These are phyloP conservation scores for Corythornis madagascariensis DNA, from an alignment of 2,113 vertebrate species.

Conservation along the genomic window DNA sequence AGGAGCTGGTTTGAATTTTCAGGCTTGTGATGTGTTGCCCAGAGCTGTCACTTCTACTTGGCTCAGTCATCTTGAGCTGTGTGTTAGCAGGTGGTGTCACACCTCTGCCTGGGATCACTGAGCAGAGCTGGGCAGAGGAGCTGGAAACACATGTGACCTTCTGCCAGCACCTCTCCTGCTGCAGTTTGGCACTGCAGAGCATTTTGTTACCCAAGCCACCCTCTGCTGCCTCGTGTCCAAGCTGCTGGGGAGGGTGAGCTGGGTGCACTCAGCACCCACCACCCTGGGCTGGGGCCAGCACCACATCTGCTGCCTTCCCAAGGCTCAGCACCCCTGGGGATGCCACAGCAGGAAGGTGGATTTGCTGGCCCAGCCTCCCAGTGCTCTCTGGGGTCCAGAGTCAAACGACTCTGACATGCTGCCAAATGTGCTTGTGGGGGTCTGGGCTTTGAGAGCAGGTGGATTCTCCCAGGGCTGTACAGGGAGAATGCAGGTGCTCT, in stretches of 20 bases:
- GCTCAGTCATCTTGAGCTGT: background rate
- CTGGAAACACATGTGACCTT: background rate
- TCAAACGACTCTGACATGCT: background rate
- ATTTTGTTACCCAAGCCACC: background rate
- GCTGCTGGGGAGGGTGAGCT: background rate
- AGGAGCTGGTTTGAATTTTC: constrained; percentile 13
- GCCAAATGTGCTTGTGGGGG: background rate
- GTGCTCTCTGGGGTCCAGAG: background rate
- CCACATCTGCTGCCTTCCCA: background rate
- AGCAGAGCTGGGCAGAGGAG: background rate
- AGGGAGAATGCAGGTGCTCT: background rate
- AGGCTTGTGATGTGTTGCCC: background rate
- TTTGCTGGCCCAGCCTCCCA: background rate
- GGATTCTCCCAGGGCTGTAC: background rate
- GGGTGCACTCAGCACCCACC: background rate
- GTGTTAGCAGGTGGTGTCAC: constrained; percentile 26
- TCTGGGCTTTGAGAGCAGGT: background rate
- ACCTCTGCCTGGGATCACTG: constrained; percentile 33
- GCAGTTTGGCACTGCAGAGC: background rate
- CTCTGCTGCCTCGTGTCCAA: background rate
- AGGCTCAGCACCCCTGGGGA: background rate
- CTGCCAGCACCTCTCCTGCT: background rate
- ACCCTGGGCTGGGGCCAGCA: background rate
- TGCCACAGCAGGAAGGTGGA: background rate
- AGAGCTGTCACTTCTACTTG: constrained; percentile 27